Conservation (phyloP, 1,140 invertebrate species). For the Conus ventricosus region DNA sequence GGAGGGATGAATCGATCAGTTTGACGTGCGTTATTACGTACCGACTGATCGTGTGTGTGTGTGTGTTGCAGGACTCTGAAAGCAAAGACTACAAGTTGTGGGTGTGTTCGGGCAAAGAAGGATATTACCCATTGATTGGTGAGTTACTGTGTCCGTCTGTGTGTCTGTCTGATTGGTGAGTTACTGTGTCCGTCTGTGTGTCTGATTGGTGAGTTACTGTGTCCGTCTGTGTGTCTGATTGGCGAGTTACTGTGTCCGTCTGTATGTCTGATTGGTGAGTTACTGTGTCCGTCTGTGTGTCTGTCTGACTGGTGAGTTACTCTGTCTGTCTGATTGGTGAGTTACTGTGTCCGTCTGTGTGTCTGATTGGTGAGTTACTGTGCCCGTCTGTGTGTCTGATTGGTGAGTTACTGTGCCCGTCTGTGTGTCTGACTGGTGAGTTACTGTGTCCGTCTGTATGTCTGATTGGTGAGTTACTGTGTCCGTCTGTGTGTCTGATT, state of each 20-base stretch:
- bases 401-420: not conserved
- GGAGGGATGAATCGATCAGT: too few species aligned
- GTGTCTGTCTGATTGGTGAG: not conserved
- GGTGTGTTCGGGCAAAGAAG: conserved; percentile 63
- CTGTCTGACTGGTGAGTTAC: too few species aligned
- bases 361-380: too few species aligned
- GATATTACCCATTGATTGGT: conserved; percentile 70
- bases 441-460: not conserved
- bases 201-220: not conserved
- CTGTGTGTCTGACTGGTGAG: not conserved
- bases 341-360: too few species aligned
- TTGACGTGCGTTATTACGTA: too few species aligned
- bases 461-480: not conserved
- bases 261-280: not conserved
- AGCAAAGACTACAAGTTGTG: conserved; percentile 67
- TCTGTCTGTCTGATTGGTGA: too few species aligned
- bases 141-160: conserved; percentile 37
- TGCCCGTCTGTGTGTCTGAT: not conserved
- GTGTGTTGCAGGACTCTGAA: conserved; percentile 62
- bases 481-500: too few species aligned
- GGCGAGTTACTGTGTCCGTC: not conserved
- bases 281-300: not conserved
- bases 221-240: not conserved
- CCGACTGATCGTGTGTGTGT: too few species aligned
- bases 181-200: not conserved